These are phyloP conservation scores for Macaria notata DNA, from an alignment of 2,888 invertebrate genomes.

Conservation along the genomic window DNA sequence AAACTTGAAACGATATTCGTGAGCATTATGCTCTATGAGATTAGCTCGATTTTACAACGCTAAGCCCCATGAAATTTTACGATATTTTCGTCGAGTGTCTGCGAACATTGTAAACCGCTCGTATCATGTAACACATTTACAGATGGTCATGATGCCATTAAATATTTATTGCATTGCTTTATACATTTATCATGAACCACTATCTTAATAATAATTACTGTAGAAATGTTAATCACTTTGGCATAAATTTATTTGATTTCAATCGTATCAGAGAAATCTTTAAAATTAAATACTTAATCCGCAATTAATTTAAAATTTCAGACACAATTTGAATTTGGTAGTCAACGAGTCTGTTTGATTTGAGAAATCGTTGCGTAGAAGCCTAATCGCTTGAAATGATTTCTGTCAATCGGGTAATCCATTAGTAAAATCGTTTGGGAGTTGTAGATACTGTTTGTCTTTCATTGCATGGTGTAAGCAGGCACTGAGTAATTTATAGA, in stretches of 20 bases:
- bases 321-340: not conserved
- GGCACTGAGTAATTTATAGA: not conserved
- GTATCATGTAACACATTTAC: conserved; percentile 7
- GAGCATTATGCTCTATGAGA: conserved; percentile 17
- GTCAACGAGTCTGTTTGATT: not conserved
- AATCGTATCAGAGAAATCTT: no score
- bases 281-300: no score
- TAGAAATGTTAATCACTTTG: not conserved
- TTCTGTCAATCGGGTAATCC: not conserved
- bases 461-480: conserved; percentile 18
- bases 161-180: conserved; percentile 11
- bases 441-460: conserved; percentile 14
- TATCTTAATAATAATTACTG: not conserved
- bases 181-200: conserved; percentile 2
- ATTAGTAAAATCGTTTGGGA: conserved; percentile 7
- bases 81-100: conserved; percentile 8
- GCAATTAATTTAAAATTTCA: no score
- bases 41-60: conserved; percentile 12
- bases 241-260: not conserved
- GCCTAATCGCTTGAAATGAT: not conserved
- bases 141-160: conserved; percentile 3
- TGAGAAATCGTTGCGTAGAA: conserved; percentile 6
- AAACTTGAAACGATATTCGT: conserved; percentile 16
- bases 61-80: conserved; percentile 13
- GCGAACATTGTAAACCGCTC: conserved; percentile 10